Base-by-base conservation (phyloP, 2,888 invertebrate species). In the Agapetus fuscipes region DNA sequence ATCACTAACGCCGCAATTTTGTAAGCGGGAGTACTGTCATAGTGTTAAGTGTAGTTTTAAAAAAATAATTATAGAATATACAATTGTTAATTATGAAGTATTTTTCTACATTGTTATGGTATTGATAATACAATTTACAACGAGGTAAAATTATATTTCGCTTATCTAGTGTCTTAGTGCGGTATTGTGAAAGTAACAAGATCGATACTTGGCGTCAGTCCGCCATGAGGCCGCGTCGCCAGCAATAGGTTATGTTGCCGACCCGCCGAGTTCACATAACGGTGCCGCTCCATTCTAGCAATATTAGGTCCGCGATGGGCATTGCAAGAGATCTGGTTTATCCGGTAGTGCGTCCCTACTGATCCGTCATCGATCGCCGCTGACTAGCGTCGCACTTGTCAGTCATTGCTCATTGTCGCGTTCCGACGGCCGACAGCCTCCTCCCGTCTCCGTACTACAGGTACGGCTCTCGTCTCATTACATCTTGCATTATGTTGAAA, bases 231-330 rank as follows among this genome's bases (percentile, higher is more conserved):
- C 64, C 62, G 60, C 58, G 60, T 61, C 64, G 37, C 61, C n/a
- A n/a, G n/a, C n/a, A n/a, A n/a, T 59, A 69, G 69, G 68, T 69
- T 69, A 69, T 69, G 68, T 66, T 40, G 61, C 59, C 56, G 56
- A 62, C 64, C 57, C 61, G 59, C 54, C 54, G 60, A 67, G 68
- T 68, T 68, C 67, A 67, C 66, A 61, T 69, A 69, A 68, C 69
- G 68, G 69, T 48, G 44, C 33, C 31, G 17, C 27, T n/a, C n/a
- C n/a, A n/a, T n/a, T n/a, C n/a, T n/a, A n/a, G n/a, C n/a, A n/a
- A n/a, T n/a, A n/a, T n/a, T n/a, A n/a, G n/a, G n/a, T n/a, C n/a
- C n/a, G n/a, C n/a, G n/a, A n/a, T n/a, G n/a, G n/a, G n/a, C n/a
- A n/a, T n/a, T n/a, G n/a, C n/a, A n/a, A n/a, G n/a, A n/a, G n/a